A percentile compares a stretch with the other conserved stretches of the same genome.
phyloP scores from a whole-genome alignment of 1,140 invertebrate species.

The Neodiprion lecontei region DNA sequence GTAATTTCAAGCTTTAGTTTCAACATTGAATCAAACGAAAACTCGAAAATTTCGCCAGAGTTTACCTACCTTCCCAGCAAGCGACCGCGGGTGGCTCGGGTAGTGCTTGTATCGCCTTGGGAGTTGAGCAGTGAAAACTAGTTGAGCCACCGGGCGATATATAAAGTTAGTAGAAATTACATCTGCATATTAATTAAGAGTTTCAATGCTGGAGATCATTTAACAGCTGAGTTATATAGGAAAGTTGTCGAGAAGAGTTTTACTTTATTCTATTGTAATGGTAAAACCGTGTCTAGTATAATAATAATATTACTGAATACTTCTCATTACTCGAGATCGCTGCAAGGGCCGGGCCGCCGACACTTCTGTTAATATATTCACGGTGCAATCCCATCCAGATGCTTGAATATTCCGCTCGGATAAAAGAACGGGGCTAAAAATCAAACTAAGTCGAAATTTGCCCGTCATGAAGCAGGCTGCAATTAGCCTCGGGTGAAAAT shows the following conservation, averaged over 20 bases:
- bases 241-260: neutral
- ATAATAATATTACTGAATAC: conserved; percentile 8
- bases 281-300: conserved; percentile 1
- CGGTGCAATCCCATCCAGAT: neutral
- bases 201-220: conserved; percentile 50
- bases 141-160: conserved; percentile 25
- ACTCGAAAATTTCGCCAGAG: neutral
- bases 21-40: neutral
- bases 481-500: neutral
- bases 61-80: conserved; percentile 5
- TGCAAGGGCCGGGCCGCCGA: neutral
- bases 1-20: no score
- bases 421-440: neutral
- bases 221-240: conserved; percentile 32
- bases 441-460: neutral
- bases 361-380: neutral
- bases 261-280: conserved; percentile 2
- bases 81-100: neutral
- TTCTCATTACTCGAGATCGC: neutral
- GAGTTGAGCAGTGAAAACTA: conserved; percentile 22
- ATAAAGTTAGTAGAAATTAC: conserved; percentile 51
- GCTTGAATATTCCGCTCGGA: neutral
- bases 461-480: neutral
- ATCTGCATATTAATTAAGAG: conserved; percentile 43
- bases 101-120: conserved; percentile 30